Conservation (phyloP, 2,888 invertebrate genomes). For the Cephus runcator region DNA sequence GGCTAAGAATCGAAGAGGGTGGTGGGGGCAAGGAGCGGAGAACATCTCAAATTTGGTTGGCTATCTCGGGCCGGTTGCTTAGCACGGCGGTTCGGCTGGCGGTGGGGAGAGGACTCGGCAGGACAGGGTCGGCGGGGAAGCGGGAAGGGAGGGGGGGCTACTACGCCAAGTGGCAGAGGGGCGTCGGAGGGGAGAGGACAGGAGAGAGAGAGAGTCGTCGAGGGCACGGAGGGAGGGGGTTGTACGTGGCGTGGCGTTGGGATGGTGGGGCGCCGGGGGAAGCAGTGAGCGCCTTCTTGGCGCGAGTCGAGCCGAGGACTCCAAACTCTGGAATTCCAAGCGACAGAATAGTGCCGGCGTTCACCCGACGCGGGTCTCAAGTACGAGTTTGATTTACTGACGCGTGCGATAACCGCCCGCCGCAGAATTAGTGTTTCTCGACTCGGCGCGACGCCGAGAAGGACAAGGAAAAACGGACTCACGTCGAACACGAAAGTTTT, state of each 20-base stretch:
- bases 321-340: slow-evolving; percentile 59
- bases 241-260: slow-evolving; percentile 21
- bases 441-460: slow-evolving; percentile 3
- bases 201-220: slow-evolving; percentile 15
- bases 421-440: slow-evolving; percentile 4
- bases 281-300: slow-evolving; percentile 9
- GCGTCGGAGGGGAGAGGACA: slow-evolving; percentile 22
- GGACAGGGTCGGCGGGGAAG: slow-evolving; percentile 17
- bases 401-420: not conserved
- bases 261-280: slow-evolving; percentile 15
- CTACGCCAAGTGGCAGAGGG: slow-evolving; percentile 19
- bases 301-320: slow-evolving; percentile 39
- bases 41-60: slow-evolving; percentile 64
- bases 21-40: slow-evolving; percentile 40
- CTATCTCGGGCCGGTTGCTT: slow-evolving; percentile 46
- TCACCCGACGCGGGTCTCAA: slow-evolving; percentile 50
- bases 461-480: slow-evolving; percentile 6
- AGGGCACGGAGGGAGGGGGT: slow-evolving; percentile 21
- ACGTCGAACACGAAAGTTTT: not conserved
- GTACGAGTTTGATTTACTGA: slow-evolving; percentile 11
- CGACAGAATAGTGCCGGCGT: slow-evolving; percentile 57
- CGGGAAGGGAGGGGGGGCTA: slow-evolving; percentile 17
- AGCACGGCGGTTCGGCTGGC: not conserved
- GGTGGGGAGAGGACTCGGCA: slow-evolving; percentile 17
- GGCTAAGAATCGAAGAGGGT: slow-evolving; percentile 31